Evolutionary conservation across 1,140 invertebrate genomes (phyloP).

Genomic region (Helicoverpa zea): DNA sequence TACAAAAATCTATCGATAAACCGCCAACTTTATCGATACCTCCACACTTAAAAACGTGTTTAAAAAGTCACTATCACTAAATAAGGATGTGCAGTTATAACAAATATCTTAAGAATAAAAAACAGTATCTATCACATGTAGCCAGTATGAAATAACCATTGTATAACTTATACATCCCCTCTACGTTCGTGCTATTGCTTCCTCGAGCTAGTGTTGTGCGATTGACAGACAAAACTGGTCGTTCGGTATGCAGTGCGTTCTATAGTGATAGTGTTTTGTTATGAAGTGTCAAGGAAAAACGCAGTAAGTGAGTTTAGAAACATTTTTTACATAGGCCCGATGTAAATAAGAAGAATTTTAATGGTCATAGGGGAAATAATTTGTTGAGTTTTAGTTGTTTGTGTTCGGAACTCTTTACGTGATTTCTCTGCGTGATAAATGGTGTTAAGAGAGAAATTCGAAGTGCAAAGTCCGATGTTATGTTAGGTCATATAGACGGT

Average conservation of each 20-base stretch:
- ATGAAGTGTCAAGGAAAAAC: slow-evolving; percentile 2
- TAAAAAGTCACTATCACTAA: no score
- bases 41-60: no score
- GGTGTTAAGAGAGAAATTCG: not conserved
- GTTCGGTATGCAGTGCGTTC: not conserved
- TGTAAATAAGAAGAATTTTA: not conserved
- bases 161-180: slow-evolving; percentile 17
- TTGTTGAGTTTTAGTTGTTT: not conserved
- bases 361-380: not conserved
- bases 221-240: slow-evolving; percentile 15
- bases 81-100: not conserved
- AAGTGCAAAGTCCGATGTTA: not conserved
- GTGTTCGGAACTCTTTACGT: not conserved
- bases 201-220: slow-evolving; percentile 5
- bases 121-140: not conserved
- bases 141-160: not conserved
- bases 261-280: not conserved
- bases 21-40: no score
- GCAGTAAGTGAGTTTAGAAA: slow-evolving; percentile 1
- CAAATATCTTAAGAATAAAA: not conserved
- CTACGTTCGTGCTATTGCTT: slow-evolving; percentile 8
- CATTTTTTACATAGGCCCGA: no score
- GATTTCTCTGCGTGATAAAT: not conserved
- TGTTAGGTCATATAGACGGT: not conserved
- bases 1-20: no score